phyloP scores from a whole-genome alignment of 92 coral and sea anemone genomes.

The Epizoanthus scotinus region DNA sequence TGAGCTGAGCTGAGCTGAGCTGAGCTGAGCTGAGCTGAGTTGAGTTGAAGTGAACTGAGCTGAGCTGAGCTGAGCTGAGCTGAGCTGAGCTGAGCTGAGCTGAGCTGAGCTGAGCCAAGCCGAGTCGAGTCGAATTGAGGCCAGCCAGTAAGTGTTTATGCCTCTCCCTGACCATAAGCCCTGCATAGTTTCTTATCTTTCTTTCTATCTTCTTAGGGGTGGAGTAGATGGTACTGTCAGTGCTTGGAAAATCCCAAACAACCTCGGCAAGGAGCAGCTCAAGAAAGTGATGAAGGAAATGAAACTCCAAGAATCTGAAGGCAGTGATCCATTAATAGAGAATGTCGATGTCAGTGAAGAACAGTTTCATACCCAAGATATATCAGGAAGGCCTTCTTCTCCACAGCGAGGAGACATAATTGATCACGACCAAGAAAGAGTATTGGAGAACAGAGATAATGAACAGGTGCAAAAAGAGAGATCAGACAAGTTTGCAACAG shows the following conservation, averaged over 20 bases:
- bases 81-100: too few species aligned
- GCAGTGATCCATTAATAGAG: slow-evolving; percentile 38
- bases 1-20: too few species aligned
- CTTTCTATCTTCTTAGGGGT: slow-evolving; percentile 48
- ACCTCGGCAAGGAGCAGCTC: slow-evolving; percentile 58
- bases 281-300: slow-evolving; percentile 52
- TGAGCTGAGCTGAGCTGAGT: too few species aligned
- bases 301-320: slow-evolving; percentile 44
- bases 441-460: background rate
- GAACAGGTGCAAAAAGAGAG: slow-evolving; percentile 32
- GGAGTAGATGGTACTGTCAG: slow-evolving; percentile 68
- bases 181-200: too few species aligned
- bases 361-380: background rate
- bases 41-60: too few species aligned
- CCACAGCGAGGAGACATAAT: slow-evolving; percentile 16
- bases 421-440: slow-evolving; percentile 19
- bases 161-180: too few species aligned
- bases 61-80: too few species aligned
- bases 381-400: background rate
- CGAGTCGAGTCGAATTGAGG: too few species aligned
- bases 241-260: slow-evolving; percentile 66
- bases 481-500: slow-evolving; percentile 30
- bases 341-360: background rate
- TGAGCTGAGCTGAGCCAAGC: too few species aligned
- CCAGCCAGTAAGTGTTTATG: too few species aligned